Evolutionary conservation across 2,888 invertebrate genomes (phyloP).

Genomic region (Pterobdella sp.): DNA sequence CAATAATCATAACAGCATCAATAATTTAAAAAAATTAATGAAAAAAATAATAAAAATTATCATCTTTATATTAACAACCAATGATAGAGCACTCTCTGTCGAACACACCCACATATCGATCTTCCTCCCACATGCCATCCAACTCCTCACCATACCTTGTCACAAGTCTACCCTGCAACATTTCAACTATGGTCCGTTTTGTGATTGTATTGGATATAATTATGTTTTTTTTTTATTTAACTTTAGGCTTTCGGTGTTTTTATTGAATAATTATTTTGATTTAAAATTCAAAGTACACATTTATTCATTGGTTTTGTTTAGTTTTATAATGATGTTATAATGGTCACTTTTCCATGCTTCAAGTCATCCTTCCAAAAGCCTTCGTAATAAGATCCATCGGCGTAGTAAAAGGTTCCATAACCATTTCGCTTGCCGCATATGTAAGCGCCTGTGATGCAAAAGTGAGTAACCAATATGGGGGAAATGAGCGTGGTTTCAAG

Average conservation of each 20-base stretch:
- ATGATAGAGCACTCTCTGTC: not conserved
- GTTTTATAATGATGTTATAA: not conserved
- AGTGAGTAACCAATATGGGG: too few species aligned
- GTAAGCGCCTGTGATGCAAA: constrained; percentile 39
- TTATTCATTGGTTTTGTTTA: too few species aligned
- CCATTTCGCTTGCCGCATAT: constrained; percentile 49
- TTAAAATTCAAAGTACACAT: too few species aligned
- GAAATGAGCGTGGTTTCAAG: too few species aligned
- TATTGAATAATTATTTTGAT: too few species aligned
- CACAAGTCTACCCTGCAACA: not conserved
- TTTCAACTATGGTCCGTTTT: not conserved
- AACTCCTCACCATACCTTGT: not conserved
- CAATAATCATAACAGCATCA: too few species aligned
- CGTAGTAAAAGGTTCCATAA: constrained; percentile 49
- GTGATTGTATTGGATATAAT: not conserved
- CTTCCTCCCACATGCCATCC: not conserved
- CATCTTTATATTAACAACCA: not conserved
- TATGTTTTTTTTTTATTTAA: not conserved
- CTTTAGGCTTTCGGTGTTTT: too few species aligned
- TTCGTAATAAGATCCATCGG: constrained; percentile 51
- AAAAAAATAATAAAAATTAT: too few species aligned
- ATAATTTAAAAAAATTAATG: too few species aligned
- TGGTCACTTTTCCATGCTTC: constrained; percentile 49
- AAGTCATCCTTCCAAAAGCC: constrained; percentile 50
- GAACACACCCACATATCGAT: not conserved